Evolutionary conservation across 1,140 invertebrate genomes (phyloP).

Genomic region (Pogonus chalceus): DNA sequence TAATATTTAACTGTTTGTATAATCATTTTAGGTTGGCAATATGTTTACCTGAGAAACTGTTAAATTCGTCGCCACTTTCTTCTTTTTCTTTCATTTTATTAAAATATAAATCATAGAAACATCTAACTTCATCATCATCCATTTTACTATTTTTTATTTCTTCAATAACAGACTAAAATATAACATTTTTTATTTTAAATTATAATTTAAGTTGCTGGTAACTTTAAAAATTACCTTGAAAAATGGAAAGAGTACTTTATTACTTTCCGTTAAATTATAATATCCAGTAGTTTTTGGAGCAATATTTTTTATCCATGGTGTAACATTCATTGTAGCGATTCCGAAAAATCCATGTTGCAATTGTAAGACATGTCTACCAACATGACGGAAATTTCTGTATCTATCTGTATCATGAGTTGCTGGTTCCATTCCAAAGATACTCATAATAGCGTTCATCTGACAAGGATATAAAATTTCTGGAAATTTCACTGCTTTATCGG

Average conservation of each 20-base stretch:
- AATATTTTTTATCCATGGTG: not conserved
- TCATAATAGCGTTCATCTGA: not conserved
- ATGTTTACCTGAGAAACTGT: no score
- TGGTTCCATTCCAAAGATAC: not conserved
- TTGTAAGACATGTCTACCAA: not conserved
- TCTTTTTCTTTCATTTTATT: slow-evolving; percentile 12
- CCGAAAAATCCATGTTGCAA: not conserved
- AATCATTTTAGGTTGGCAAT: no score
- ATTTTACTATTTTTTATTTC: slow-evolving; percentile 12
- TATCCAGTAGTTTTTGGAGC: not conserved
- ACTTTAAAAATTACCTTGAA: not conserved
- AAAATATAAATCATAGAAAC: slow-evolving; percentile 3
- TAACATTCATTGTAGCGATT: not conserved
- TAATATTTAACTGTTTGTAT: no score
- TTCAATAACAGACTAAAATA: slow-evolving; percentile 15
- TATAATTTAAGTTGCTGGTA: not conserved
- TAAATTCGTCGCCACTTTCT: slow-evolving; percentile 13
- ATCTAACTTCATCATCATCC: not conserved
- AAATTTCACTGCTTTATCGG: not conserved
- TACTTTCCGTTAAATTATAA: not conserved
- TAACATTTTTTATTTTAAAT: not conserved
- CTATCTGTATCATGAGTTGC: not conserved
- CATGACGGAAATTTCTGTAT: not conserved
- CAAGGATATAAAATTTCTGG: not conserved
- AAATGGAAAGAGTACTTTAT: not conserved